A percentile compares a stretch with the other conserved stretches of the same genome.
These are phyloP conservation scores for Ciconia boyciana DNA, from an alignment of 2,113 vertebrate genomes.

Conservation along the genomic window DNA sequence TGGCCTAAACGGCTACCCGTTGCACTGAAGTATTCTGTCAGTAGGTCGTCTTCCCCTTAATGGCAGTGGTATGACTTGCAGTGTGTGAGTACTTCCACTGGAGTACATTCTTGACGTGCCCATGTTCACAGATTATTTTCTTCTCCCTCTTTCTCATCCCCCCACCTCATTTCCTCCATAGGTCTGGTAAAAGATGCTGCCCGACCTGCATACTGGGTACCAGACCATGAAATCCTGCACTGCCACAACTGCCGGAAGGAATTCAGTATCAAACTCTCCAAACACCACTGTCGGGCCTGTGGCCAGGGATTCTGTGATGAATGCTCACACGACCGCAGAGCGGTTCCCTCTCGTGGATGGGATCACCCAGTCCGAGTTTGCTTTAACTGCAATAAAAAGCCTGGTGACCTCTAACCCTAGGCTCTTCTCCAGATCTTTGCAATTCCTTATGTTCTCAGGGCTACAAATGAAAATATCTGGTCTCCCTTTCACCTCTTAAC, in stretches of 20 bases:
- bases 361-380: slow-evolving; percentile 97
- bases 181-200: slow-evolving; percentile 95
- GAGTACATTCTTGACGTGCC: neutral
- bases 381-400: slow-evolving; percentile 91
- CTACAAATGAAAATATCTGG: slow-evolving; percentile 69
- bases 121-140: neutral
- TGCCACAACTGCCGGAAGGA: slow-evolving; percentile 91
- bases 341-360: slow-evolving; percentile 95
- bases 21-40: neutral
- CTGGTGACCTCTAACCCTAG: slow-evolving; percentile 90
- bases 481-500: slow-evolving; percentile 59
- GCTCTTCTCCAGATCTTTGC: slow-evolving; percentile 66
- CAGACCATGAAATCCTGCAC: slow-evolving; percentile 92
- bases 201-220: slow-evolving; percentile 95
- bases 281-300: slow-evolving; percentile 97
- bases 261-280: slow-evolving; percentile 92
- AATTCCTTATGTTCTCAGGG: slow-evolving; percentile 83
- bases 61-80: neutral
- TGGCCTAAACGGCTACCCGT: neutral
- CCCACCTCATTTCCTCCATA: slow-evolving; percentile 26
- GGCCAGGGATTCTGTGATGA: slow-evolving; percentile 95
- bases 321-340: slow-evolving; percentile 88
- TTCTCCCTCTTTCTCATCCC: neutral
- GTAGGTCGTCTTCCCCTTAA: neutral
- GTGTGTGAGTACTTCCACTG: neutral